phyloP scores from a whole-genome alignment of 2,888 invertebrate genomes.

The Pyrocoelia pectoralis region DNA sequence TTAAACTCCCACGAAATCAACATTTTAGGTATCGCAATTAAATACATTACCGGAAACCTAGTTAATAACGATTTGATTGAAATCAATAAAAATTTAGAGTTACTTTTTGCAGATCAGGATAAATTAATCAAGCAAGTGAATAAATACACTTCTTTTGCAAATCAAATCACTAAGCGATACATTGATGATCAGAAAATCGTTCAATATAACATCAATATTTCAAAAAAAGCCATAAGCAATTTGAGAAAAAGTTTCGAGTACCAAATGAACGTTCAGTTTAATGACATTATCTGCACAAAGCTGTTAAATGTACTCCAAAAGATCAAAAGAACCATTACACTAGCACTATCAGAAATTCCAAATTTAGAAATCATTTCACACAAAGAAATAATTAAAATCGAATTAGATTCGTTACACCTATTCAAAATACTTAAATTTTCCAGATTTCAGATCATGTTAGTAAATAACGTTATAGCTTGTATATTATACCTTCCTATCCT shows the following conservation, averaged over 20 bases:
- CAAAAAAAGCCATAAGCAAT: slow-evolving; percentile 10
- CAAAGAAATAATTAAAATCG: slow-evolving; percentile 12
- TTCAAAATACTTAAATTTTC: slow-evolving; percentile 22
- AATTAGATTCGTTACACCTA: slow-evolving; percentile 8
- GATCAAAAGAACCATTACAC: slow-evolving; percentile 19
- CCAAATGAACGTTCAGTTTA: slow-evolving; percentile 20
- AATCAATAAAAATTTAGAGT: not conserved
- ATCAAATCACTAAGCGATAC: slow-evolving; percentile 27
- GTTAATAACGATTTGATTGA: too few species aligned
- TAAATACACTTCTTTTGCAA: slow-evolving; percentile 26
- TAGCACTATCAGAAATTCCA: slow-evolving; percentile 9
- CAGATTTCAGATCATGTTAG: slow-evolving; percentile 13
- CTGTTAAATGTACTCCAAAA: not conserved
- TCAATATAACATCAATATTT: slow-evolving; percentile 12
- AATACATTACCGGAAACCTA: not conserved
- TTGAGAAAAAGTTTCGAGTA: slow-evolving; percentile 15
- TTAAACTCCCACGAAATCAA: too few species aligned
- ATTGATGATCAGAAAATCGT: slow-evolving; percentile 14
- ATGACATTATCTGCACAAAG: not conserved
- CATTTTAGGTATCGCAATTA: too few species aligned
- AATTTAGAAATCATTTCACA: slow-evolving; percentile 19
- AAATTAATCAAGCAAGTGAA: slow-evolving; percentile 27
- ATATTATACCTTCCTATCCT: slow-evolving; percentile 30
- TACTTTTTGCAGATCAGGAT: slow-evolving; percentile 19
- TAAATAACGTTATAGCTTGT: slow-evolving; percentile 14